These are phyloP conservation scores for Syndactyla subalaris DNA, from an alignment of 2,797 vertebrate genomes.

Conservation along the genomic window DNA sequence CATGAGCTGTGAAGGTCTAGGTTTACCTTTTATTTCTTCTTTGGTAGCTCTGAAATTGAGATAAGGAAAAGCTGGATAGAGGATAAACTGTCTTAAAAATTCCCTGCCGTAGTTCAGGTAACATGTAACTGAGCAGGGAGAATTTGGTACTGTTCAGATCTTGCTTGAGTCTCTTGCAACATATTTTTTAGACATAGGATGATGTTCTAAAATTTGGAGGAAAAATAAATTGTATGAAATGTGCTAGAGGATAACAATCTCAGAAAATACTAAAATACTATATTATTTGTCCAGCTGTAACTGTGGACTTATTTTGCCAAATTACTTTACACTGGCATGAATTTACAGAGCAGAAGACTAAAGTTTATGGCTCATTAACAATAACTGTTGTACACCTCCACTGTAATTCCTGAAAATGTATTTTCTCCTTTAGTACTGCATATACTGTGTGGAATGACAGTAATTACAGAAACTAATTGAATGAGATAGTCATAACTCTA, in stretches of 20 bases:
- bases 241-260: not conserved
- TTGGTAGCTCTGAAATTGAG: not conserved
- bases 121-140: not conserved
- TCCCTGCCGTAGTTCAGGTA: not conserved
- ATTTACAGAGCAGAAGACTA: constrained; percentile 54
- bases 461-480: constrained; percentile 73
- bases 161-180: not conserved
- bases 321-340: constrained; percentile 26
- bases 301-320: constrained; percentile 48
- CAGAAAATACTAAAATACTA: constrained; percentile 5
- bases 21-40: not conserved
- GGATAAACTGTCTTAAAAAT: not conserved
- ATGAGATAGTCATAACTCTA: constrained; percentile 66
- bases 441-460: constrained; percentile 58
- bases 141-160: not conserved
- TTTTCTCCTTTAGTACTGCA: constrained; percentile 55
- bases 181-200: not conserved
- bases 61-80: not conserved
- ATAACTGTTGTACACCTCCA: constrained; percentile 66
- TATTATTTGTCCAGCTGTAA: constrained; percentile 45
- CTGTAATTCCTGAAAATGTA: constrained; percentile 63
- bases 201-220: not conserved
- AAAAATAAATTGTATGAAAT: not conserved
- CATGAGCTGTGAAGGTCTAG: not conserved
- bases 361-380: constrained; percentile 72